Evolutionary conservation across 2,113 vertebrate species (phyloP).

Genomic region (Miniopterus natalensis): DNA sequence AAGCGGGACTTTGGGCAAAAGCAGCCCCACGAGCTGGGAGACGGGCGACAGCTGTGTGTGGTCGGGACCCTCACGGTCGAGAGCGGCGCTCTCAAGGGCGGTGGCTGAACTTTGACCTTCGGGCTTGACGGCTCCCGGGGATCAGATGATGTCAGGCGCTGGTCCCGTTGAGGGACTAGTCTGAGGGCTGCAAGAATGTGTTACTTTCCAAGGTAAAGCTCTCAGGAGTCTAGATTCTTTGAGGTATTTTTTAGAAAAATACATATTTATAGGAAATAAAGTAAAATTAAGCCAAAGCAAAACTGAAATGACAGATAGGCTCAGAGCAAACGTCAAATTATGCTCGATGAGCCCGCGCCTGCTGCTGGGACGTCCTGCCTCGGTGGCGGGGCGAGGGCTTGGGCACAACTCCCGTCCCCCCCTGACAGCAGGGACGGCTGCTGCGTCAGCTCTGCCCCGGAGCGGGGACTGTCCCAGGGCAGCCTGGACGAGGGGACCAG

Average conservation of each 20-base stretch:
- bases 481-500: background rate
- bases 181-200: background rate
- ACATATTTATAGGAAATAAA: conserved; percentile 15
- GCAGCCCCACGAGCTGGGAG: too few species aligned
- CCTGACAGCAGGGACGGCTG: too few species aligned
- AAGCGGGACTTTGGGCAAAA: too few species aligned
- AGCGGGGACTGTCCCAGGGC: background rate
- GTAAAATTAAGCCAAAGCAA: background rate
- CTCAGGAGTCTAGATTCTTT: background rate
- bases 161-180: background rate
- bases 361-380: too few species aligned
- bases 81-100: too few species aligned
- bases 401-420: too few species aligned
- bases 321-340: conserved; percentile 50
- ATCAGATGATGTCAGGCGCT: background rate
- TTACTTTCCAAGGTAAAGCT: background rate
- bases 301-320: background rate
- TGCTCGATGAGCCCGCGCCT: background rate
- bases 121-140: background rate
- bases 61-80: too few species aligned
- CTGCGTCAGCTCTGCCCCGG: background rate
- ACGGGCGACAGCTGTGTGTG: too few species aligned
- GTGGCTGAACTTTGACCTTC: background rate
- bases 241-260: background rate
- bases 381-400: too few species aligned